Evolutionary conservation across 64 coral and sea anemone genomes (phyloP).

Genomic region (Pocillopora verrucosa): DNA sequence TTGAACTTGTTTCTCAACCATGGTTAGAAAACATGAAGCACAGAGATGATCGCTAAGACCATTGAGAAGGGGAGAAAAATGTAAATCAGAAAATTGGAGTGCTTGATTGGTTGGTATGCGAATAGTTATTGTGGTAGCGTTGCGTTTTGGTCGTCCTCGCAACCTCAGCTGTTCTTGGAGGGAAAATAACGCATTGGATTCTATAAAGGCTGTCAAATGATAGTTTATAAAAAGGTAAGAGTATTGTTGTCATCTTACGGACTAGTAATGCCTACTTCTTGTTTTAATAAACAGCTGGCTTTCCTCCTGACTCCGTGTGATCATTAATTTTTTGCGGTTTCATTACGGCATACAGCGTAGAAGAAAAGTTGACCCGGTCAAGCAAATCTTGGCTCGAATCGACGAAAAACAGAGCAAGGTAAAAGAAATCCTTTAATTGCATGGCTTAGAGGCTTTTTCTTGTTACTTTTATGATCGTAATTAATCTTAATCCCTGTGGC

Average conservation of each 20-base stretch:
- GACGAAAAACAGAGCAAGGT: constrained; percentile 73
- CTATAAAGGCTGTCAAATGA: constrained; percentile 27
- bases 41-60: neutral
- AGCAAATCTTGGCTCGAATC: constrained; percentile 58
- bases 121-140: neutral
- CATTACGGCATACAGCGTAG: neutral
- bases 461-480: neutral
- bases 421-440: constrained; percentile 4
- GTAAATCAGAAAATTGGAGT: neutral
- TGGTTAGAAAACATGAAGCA: constrained; percentile 24
- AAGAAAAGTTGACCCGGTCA: constrained; percentile 48
- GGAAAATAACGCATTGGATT: neutral
- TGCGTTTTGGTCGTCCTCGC: neutral
- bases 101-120: neutral
- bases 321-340: neutral
- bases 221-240: constrained; percentile 49
- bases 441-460: neutral
- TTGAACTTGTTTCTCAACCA: neutral
- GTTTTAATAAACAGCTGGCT: neutral
- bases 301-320: constrained; percentile 3
- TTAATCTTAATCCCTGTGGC: constrained; percentile 1
- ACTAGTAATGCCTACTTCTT: neutral
- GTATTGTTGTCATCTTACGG: neutral
- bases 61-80: neutral
- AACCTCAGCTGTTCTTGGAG: neutral